These are phyloP conservation scores for Oligia latruncula DNA, from an alignment of 2,888 invertebrate species.

Conservation along the genomic window DNA sequence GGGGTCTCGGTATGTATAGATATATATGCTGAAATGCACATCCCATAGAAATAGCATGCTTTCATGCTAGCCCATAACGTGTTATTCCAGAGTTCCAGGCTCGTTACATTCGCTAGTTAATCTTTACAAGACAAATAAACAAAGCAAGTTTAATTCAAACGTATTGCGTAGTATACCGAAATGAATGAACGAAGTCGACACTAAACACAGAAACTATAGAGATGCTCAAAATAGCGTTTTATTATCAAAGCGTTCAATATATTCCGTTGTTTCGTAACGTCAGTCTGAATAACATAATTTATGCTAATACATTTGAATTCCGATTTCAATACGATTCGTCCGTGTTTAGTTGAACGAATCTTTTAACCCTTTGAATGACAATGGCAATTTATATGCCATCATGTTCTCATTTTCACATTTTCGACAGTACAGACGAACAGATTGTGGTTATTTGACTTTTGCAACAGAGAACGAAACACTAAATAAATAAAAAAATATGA, in stretches of 20 bases:
- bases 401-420: slow-evolving; percentile 25
- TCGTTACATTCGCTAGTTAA: slow-evolving; percentile 5
- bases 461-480: slow-evolving; percentile 26
- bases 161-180: not conserved
- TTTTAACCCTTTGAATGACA: slow-evolving; percentile 28
- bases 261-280: slow-evolving; percentile 61
- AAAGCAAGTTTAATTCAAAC: not conserved
- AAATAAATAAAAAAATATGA: slow-evolving; percentile 30
- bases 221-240: slow-evolving; percentile 56
- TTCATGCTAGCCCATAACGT: not conserved
- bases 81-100: not conserved
- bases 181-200: slow-evolving; percentile 30
- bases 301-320: slow-evolving; percentile 66
- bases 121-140: slow-evolving; percentile 23
- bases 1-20: no score
- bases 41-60: not conserved
- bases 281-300: slow-evolving; percentile 61
- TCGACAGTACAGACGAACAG: slow-evolving; percentile 26
- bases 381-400: slow-evolving; percentile 26
- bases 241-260: slow-evolving; percentile 53
- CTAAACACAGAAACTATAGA: slow-evolving; percentile 37
- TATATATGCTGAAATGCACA: no score
- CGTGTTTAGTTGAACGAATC: slow-evolving; percentile 54
- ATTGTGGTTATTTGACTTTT: slow-evolving; percentile 28
- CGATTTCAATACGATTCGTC: slow-evolving; percentile 56